Percentiles rank a stretch among this genome's conserved stretches.
These are phyloP conservation scores for Tinea pellionella DNA, from an alignment of 2,888 invertebrate genomes.

Conservation along the genomic window DNA sequence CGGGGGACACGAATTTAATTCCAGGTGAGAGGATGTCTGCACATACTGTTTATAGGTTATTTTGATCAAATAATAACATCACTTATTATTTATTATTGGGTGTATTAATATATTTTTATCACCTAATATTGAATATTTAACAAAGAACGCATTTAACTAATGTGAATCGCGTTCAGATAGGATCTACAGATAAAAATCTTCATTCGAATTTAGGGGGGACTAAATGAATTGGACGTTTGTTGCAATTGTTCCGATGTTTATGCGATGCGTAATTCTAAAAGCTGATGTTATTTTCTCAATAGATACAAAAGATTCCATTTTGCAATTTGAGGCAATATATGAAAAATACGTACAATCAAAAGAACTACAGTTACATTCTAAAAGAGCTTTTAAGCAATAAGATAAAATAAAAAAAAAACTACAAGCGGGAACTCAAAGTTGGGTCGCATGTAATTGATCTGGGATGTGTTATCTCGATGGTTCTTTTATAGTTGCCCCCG, in stretches of 20 bases:
- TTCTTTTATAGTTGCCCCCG: slow-evolving; percentile 58
- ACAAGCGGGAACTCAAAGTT: slow-evolving; percentile 53
- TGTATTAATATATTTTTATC: not conserved
- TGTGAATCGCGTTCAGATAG: slow-evolving; percentile 49
- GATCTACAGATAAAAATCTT: slow-evolving; percentile 49
- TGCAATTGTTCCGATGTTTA: slow-evolving; percentile 34
- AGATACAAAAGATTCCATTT: not conserved
- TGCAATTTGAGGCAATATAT: not conserved
- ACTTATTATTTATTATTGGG: not conserved
- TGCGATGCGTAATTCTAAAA: slow-evolving; percentile 17
- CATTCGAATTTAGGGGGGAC: slow-evolving; percentile 24
- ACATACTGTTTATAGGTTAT: not conserved
- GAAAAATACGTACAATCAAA: not conserved
- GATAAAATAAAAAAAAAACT: slow-evolving; percentile 27
- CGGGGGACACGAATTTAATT: not conserved
- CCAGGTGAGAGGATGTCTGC: slow-evolving; percentile 13
- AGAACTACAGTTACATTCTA: slow-evolving; percentile 10
- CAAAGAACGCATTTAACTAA: slow-evolving; percentile 20
- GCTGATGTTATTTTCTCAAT: not conserved
- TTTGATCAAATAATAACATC: not conserved
- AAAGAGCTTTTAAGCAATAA: not conserved
- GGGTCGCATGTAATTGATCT: slow-evolving; percentile 64
- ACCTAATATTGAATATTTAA: not conserved
- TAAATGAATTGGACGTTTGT: not conserved
- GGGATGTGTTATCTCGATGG: slow-evolving; percentile 65